Evolutionary conservation across 2,113 vertebrate species (phyloP).

Genomic region (Channa maculata): DNA sequence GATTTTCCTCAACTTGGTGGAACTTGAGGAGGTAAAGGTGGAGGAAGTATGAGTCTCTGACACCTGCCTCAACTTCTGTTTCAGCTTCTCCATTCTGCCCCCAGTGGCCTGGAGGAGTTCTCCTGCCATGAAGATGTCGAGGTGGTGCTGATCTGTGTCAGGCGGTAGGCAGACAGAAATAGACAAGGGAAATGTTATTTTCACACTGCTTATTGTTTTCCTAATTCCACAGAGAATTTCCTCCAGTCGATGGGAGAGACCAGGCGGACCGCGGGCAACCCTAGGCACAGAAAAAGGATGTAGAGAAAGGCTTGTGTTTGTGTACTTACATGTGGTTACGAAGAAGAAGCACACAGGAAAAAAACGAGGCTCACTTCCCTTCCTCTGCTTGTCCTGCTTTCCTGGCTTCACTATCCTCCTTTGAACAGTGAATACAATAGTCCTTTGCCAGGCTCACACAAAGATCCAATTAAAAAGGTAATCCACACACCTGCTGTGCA

Average conservation of each 20-base stretch:
- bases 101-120: slow-evolving; percentile 49
- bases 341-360: slow-evolving; percentile 27
- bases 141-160: background rate
- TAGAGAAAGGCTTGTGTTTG: too few relatives aligned
- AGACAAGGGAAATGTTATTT: slow-evolving; percentile 14
- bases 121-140: slow-evolving; percentile 39
- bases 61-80: slow-evolving; percentile 41
- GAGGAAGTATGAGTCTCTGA: slow-evolving; percentile 35
- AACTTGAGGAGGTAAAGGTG: slow-evolving; percentile 39
- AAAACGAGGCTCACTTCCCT: slow-evolving; percentile 3
- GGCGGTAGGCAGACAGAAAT: slow-evolving; percentile 10
- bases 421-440: slow-evolving; percentile 40
- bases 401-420: slow-evolving; percentile 13
- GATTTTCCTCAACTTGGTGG: slow-evolving; percentile 55
- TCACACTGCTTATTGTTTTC: too few relatives aligned
- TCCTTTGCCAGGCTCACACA: slow-evolving; percentile 28
- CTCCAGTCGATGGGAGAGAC: too few relatives aligned
- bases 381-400: slow-evolving; percentile 7
- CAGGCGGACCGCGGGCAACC: too few relatives aligned
- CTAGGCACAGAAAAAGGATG: too few relatives aligned
- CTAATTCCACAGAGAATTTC: too few relatives aligned
- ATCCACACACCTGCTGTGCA: slow-evolving; percentile 60
- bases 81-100: slow-evolving; percentile 54
- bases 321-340: too few relatives aligned
- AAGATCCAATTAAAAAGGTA: slow-evolving; percentile 66